Evolutionary conservation across 2,888 invertebrate genomes (phyloP).

Genomic region (Helobdella robusta): DNA sequence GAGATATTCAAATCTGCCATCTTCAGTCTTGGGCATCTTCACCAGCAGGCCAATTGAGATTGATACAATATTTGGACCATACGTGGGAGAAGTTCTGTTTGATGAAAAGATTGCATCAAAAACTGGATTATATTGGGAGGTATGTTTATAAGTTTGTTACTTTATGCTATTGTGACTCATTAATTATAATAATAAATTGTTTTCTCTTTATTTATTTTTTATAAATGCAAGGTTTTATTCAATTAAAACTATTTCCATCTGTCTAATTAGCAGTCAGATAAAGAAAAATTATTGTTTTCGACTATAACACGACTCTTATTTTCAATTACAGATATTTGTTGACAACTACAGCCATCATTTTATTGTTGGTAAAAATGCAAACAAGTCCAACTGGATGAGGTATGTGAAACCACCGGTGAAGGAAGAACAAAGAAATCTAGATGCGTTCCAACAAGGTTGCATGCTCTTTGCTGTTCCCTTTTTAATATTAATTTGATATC

Average conservation of each 20-base stretch:
- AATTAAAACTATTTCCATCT: no score
- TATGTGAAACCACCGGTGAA: constrained; percentile 91
- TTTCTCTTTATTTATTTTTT: no score
- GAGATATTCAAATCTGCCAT: constrained; percentile 13
- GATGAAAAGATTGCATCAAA: background rate
- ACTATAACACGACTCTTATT: no score
- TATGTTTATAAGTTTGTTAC: background rate
- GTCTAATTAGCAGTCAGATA: no score
- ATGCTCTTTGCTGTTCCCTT: no score
- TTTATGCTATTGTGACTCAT: no score
- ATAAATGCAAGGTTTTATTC: no score
- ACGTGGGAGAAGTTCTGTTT: background rate
- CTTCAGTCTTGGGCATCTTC: constrained; percentile 14
- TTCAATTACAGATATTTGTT: constrained; percentile 70
- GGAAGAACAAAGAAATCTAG: constrained; percentile 84
- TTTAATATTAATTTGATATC: no score
- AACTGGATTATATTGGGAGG: constrained; percentile 13
- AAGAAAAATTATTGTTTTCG: no score
- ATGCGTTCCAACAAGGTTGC: constrained; percentile 73
- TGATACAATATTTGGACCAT: constrained; percentile 18
- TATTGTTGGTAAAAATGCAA: constrained; percentile 80
- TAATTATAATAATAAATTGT: no score
- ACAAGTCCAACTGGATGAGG: constrained; percentile 96
- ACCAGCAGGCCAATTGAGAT: background rate
- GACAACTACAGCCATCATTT: constrained; percentile 72